Evolutionary conservation across 2,113 vertebrate species (phyloP), one percentile per base, ranked within the genome.

Genomic region (Sorex araneus): DNA sequence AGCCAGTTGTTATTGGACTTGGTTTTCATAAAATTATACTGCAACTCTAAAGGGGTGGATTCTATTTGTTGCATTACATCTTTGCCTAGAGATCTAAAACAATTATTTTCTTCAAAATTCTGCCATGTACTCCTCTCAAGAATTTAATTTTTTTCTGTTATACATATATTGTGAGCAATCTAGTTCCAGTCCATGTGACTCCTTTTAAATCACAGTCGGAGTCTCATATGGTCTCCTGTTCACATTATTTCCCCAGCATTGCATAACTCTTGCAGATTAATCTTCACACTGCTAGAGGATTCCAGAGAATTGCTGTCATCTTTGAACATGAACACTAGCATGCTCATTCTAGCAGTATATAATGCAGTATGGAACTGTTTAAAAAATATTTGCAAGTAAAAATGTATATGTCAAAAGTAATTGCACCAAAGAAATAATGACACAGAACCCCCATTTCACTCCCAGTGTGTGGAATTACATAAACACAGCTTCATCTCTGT

Each of bases 351-450:
- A 50, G 2, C 27, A 79, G n/a, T 79, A 19, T 47, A 66, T 30
- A 75, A 60, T 13, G 9, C 16, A 50, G 28, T 11, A 84, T 67
- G 18, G 21, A 71, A 78, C 28, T 73, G 18, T 73, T 36, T 67
- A 45, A 57, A 30, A 73, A 74, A 19, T 8, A 21, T 80, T 66
- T 79, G 15, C 57, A 83, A 74, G 30, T 92, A 89, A 84, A 87
- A 90, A 73, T 76, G 15, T 80, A 36, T 54, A 80, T 54, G 69
- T 40, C 45, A 54, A 79, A 81, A 91, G 45, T 36, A 86, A 64
- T 85, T 93, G 78, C 81, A 2, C n/a, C 1, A 76, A 63, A 85
- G 23, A 71, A 81, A 63, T 43, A 76, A 60, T 63, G 12, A 45
- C 36, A 50, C 28, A 73, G 70, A n/a, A 88, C 21, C 12, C 4